A percentile compares a stretch with the other conserved stretches of the same genome.
Conservation (phyloP, 2,888 invertebrate species). For the Synergus gifuensis region DNA sequence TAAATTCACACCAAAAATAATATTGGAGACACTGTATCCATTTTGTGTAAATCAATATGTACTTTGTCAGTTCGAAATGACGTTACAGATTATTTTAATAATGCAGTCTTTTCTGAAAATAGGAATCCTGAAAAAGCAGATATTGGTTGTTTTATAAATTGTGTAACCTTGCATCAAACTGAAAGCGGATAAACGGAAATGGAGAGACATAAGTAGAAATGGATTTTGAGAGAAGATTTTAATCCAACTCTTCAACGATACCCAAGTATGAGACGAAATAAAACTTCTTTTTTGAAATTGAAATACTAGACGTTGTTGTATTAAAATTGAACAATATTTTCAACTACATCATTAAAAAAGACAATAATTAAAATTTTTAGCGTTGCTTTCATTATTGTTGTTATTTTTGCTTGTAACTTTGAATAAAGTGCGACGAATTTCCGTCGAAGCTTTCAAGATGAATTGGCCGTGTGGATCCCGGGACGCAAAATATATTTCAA, state of each 20-base stretch:
- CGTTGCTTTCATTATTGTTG: neutral
- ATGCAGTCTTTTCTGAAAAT: neutral
- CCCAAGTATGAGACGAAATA: neutral
- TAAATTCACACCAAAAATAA: neutral
- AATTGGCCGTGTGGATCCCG: slow-evolving; percentile 13
- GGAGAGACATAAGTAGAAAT: slow-evolving; percentile 30
- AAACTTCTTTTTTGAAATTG: slow-evolving; percentile 17
- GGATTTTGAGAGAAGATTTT: slow-evolving; percentile 19
- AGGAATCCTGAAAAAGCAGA: neutral
- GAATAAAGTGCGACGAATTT: slow-evolving; percentile 16
- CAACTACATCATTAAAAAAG: neutral
- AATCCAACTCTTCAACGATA: slow-evolving; percentile 1
- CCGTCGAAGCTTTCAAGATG: slow-evolving; percentile 33
- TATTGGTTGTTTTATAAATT: neutral
- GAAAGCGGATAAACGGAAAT: slow-evolving; percentile 2
- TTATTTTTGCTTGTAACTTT: slow-evolving; percentile 2
- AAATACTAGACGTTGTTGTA: slow-evolving; percentile 5
- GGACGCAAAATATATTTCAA: slow-evolving; percentile 12
- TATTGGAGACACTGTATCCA: neutral
- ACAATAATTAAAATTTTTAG: neutral
- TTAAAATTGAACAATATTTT: neutral
- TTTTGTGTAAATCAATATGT: neutral
- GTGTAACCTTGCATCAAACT: slow-evolving; percentile 20
- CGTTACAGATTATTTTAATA: neutral
- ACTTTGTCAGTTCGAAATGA: neutral